Conservation (phyloP, 1,140 invertebrate genomes). For the Calycopis cecrops region DNA sequence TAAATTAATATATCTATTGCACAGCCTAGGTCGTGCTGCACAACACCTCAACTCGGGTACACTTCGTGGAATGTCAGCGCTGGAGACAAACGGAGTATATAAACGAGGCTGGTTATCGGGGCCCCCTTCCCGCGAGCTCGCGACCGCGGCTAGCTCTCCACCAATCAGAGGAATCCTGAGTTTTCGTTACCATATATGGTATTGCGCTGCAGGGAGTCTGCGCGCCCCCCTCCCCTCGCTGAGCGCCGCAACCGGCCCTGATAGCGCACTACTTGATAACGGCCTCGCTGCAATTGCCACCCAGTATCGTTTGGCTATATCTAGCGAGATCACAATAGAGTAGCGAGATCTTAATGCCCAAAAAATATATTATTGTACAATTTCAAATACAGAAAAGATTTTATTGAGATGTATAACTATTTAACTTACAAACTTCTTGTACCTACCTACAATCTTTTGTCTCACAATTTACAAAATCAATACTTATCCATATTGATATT, state of each 20-base stretch:
- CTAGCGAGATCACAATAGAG: slow-evolving; percentile 22
- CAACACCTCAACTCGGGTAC: slow-evolving; percentile 64
- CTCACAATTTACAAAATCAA: too few species aligned
- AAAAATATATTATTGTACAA: too few species aligned
- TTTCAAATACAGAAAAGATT: too few species aligned
- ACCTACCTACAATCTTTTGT: too few species aligned
- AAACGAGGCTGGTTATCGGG: slow-evolving; percentile 66
- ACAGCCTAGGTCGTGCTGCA: slow-evolving; percentile 68
- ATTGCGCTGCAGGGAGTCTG: slow-evolving; percentile 68
- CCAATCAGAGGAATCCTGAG: slow-evolving; percentile 63
- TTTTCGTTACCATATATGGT: slow-evolving; percentile 73
- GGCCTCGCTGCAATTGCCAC: slow-evolving; percentile 20
- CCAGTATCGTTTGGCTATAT: slow-evolving; percentile 27
- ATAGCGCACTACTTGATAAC: slow-evolving; percentile 60
- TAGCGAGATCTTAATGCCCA: too few species aligned
- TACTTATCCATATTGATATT: too few species aligned
- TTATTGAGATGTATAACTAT: too few species aligned
- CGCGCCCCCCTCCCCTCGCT: slow-evolving; percentile 49
- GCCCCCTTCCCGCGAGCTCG: slow-evolving; percentile 61
- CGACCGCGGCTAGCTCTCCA: slow-evolving; percentile 46
- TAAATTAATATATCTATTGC: slow-evolving; percentile 69
- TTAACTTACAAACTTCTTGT: too few species aligned
- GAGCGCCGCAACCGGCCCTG: slow-evolving; percentile 36
- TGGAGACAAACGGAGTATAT: slow-evolving; percentile 59
- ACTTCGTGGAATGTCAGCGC: slow-evolving; percentile 69